Percentiles rank a stretch among this genome's conserved stretches.
phyloP scores from a whole-genome alignment of 2,888 invertebrate genomes.

The Synergus gifuensis region DNA sequence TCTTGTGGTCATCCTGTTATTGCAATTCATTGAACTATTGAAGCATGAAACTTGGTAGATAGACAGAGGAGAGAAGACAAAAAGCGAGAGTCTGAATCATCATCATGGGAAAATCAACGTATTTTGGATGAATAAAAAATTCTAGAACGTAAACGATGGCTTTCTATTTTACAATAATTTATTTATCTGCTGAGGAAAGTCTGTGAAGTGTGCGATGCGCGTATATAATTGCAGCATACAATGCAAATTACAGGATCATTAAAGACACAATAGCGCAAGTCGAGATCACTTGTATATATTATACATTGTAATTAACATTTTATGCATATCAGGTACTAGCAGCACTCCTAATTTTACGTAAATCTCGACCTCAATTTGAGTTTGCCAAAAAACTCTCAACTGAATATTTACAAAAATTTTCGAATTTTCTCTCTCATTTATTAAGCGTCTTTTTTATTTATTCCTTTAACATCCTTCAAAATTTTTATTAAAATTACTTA shows the following conservation, averaged over 20 bases:
- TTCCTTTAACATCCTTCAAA: too few species aligned
- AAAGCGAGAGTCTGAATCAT: too few species aligned
- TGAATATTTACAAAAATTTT: background rate
- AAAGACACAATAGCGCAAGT: background rate
- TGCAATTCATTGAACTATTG: too few species aligned
- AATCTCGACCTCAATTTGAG: background rate
- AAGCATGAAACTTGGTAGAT: too few species aligned
- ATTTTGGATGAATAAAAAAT: background rate
- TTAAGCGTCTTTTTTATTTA: background rate
- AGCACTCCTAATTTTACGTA: background rate
- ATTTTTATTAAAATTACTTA: too few species aligned
- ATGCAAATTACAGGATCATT: background rate
- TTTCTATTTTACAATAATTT: conserved; percentile 17
- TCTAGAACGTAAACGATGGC: background rate
- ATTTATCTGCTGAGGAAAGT: conserved; percentile 4
- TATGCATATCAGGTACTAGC: background rate
- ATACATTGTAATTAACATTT: background rate
- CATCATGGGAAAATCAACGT: background rate
- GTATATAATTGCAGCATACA: background rate
- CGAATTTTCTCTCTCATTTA: background rate
- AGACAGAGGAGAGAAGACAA: too few species aligned
- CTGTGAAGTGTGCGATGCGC: conserved; percentile 8
- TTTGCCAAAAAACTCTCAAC: background rate
- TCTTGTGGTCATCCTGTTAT: too few species aligned
- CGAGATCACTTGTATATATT: background rate